Evolutionary conservation across 2,113 vertebrate species (phyloP).

Genomic region (Hippocampus mohnikei): DNA sequence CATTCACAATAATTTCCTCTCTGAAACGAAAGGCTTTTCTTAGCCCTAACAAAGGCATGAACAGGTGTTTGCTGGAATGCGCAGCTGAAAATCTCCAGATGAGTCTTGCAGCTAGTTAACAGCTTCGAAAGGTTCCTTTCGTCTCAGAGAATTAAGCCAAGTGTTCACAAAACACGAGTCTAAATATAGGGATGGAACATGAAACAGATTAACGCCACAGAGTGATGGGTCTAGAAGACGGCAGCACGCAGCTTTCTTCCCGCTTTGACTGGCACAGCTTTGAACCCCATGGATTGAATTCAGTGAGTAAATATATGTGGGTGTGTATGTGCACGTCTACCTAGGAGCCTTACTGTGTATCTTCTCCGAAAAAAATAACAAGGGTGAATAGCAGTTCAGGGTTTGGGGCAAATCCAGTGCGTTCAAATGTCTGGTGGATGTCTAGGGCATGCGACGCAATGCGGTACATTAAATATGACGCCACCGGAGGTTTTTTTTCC

Average conservation of each 20-base stretch:
- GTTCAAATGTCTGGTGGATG: slow-evolving; percentile 30
- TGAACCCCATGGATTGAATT: slow-evolving; percentile 50
- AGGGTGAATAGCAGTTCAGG: slow-evolving; percentile 23
- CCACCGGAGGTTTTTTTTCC: slow-evolving; percentile 31
- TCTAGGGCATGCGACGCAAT: slow-evolving; percentile 27
- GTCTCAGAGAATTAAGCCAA: slow-evolving; percentile 63
- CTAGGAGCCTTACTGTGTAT: slow-evolving; percentile 33
- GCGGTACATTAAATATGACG: slow-evolving; percentile 39
- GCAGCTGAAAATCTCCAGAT: slow-evolving; percentile 38
- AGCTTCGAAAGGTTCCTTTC: slow-evolving; percentile 57
- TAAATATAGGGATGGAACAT: slow-evolving; percentile 67
- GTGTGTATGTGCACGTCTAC: slow-evolving; percentile 16
- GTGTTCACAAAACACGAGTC: slow-evolving; percentile 64
- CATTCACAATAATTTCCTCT: slow-evolving; percentile 39
- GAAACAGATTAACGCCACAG: slow-evolving; percentile 59
- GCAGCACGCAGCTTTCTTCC: slow-evolving; percentile 52
- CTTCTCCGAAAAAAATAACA: slow-evolving; percentile 7
- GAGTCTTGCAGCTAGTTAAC: slow-evolving; percentile 60
- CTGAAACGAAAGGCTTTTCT: too few relatives aligned
- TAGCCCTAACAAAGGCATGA: slow-evolving; percentile 25
- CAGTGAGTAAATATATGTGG: slow-evolving; percentile 44
- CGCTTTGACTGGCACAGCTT: slow-evolving; percentile 59
- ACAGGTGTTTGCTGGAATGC: slow-evolving; percentile 55
- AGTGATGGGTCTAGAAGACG: slow-evolving; percentile 61
- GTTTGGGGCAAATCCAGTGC: slow-evolving; percentile 25